Evolutionary conservation across 2,797 vertebrate species (phyloP), one percentile per base, ranked within the genome.

Genomic region (Taeniopygia guttata): DNA sequence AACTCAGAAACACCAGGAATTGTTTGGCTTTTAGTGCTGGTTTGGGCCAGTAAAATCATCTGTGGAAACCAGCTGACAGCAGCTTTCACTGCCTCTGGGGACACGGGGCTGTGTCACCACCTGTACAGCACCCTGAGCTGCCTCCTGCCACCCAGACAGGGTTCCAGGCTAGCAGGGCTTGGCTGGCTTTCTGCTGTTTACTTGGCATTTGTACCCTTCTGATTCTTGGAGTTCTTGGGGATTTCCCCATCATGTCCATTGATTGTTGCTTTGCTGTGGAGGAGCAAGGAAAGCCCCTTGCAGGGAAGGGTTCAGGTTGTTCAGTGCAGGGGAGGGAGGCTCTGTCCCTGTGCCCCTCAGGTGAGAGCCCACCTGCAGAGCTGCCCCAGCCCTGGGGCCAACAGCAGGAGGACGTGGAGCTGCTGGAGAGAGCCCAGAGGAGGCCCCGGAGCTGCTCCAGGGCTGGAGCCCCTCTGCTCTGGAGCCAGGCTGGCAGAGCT

Each of bases 81-180:
- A 36, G 45, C 59, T 77, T 29, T 29, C 0, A 0, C 16, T 74
- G 48, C n/a, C 48, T 30, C 27, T 13, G 12, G 83, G 75, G 76
- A 2, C 55, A 34, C 0, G 3, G 25, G 22, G 7, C 9, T 34
- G 7, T 64, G 70, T 36, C 43, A 23, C 26, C 3, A 0, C 46
- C 56, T 14, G 25, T 20, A 7, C 40, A 78, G 36, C 15, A 18
- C 30, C 78, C 2, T 9, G 19, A 16, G 6, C 43, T 63, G 52
- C 0, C 2, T 13, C 0, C 45, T 73, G 19, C 10, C 38, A 30
- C 27, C 42, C 19, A 9, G 18, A 45, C 46, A 17, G 69, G 11
- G 5, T 40, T 0, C 51, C 6, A 6, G 20, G 16, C 66, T 36
- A 10, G 14, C 30, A 36, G 38, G 7, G 17, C 46, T 56, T n/a